Base-by-base conservation (phyloP, 2,113 vertebrate species). In the Capreolus pygargus region DNA sequence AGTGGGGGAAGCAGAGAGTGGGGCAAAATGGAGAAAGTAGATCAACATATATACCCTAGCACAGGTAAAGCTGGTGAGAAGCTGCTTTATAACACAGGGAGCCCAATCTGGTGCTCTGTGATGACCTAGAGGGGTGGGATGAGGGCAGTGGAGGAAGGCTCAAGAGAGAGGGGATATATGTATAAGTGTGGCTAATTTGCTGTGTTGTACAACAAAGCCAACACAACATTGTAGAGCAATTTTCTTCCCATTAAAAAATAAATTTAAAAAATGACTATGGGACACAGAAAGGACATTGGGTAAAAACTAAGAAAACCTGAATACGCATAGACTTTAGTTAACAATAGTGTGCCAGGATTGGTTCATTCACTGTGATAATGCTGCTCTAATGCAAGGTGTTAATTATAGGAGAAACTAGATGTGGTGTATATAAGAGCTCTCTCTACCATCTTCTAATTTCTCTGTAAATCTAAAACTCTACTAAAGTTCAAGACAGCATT, bases 401-500 rank as follows among this genome's bases (percentile, higher is more conserved):
- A 89, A 76, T 16, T 28, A n/a, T 13, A 21, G 33, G 10, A 10
- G 21, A 57, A 86, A 30, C 17, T 21, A 21, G 23, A 30, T 43
- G 6, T 61, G 30, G 12, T 8, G 0, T 33, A 17, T 27, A 39
- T 0, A 12, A 14, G 13, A 58, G 4, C 2, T 57, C 13, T 55
- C 76, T 54, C 3, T 25, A 33, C 14, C 45, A 52, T 25, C 64
- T 95, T 76, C 23, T 14, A 3, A 39, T 23, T 82, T 89, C 45
- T 88, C 57, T 85, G 7, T 50, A 47, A 81, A 76, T 61, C 7
- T 94, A 60, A 90, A 54, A 23, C 36, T 43, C 15, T 67, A 76
- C 27, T 83, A 81, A 79, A 76, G 47, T 74, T 70, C 70, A 58
- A 39, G 58, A 81, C 88, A 14, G 57, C 30, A 54, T 92, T 64